Evolutionary conservation across 2,888 invertebrate genomes (phyloP), one percentile per base, ranked within the genome.

Genomic region (Sipha maydis): DNA sequence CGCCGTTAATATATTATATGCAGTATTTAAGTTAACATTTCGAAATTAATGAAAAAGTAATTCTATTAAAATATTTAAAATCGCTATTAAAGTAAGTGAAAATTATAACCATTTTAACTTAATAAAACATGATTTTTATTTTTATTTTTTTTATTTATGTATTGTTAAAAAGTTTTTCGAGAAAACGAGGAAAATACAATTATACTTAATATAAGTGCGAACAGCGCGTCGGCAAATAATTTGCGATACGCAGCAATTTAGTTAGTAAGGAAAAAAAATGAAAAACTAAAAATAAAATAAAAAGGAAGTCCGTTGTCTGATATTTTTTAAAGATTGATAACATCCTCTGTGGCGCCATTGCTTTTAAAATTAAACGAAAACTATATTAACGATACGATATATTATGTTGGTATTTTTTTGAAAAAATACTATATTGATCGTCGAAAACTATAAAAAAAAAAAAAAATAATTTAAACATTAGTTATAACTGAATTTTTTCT

Each of bases 281-380:
- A 71, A 56, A 83, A 56, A 41, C 19, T 11, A 82, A 73, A 19
- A 54, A 56, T 31, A 34, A 54, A 56, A 83, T 1, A n/a, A 82
- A 14, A 41, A 83, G 48, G 7, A 69, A 78, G 34, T 54, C 69
- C 54, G 85, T 71, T 28, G 78, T 85, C 77, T 77, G 77, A 34
- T 38, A 17, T 28, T 84, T 61, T 85, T 48, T 48, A 14, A 41
- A 79, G 5, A 85, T 34, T 11, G 34, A 85, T 69, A 85, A 67
- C 25, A 41, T 67, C 61, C 1, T 75, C 38, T 14, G 25, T 77
- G 85, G 85, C 85, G 85, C 85, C 85, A 25, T 67, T 8, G 85
- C 85, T 85, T 85, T 85, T 85, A 85, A 85, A 76, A 69, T 69
- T 77, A 85, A 77, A 48, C 34, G 34, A n/a, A 75, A 83, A 75